phyloP scores from a whole-genome alignment of 2,797 vertebrate species.

The Hylomyscus alleni region DNA sequence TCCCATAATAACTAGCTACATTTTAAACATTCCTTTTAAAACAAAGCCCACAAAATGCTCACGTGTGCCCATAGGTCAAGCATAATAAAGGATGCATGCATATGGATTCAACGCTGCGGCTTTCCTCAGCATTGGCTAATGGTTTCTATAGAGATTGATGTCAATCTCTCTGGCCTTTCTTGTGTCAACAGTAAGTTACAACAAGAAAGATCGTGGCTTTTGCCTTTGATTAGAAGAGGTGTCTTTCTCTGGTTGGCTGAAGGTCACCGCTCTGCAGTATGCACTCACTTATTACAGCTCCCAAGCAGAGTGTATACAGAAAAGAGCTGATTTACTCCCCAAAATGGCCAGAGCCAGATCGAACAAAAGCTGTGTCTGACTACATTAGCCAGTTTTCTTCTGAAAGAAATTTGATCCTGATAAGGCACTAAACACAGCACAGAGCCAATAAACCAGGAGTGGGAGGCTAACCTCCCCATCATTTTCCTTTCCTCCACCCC shows the following conservation, averaged over 20 bases:
- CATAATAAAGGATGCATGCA: slow-evolving; percentile 92
- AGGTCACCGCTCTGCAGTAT: slow-evolving; percentile 91
- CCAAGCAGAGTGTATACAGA: slow-evolving; percentile 86
- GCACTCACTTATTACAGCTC: slow-evolving; percentile 89
- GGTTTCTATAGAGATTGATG: slow-evolving; percentile 93
- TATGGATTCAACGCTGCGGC: slow-evolving; percentile 91
- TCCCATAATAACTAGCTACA: slow-evolving; percentile 89
- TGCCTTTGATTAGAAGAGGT: slow-evolving; percentile 92
- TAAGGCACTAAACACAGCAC: slow-evolving; percentile 83
- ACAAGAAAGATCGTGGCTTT: slow-evolving; percentile 92
- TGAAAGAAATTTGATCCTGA: slow-evolving; percentile 79
- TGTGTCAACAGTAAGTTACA: slow-evolving; percentile 92
- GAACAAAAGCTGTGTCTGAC: slow-evolving; percentile 78
- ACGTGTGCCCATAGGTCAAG: slow-evolving; percentile 90
- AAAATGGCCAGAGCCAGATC: slow-evolving; percentile 79
- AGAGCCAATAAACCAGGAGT: slow-evolving; percentile 85
- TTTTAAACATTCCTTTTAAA: slow-evolving; percentile 90
- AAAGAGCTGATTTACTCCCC: slow-evolving; percentile 86
- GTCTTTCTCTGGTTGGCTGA: slow-evolving; percentile 91
- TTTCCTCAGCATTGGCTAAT: slow-evolving; percentile 90
- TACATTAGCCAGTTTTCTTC: slow-evolving; percentile 70
- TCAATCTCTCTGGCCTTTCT: slow-evolving; percentile 93
- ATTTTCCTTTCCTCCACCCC: slow-evolving; percentile 66
- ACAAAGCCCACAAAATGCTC: slow-evolving; percentile 90
- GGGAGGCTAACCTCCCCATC: slow-evolving; percentile 65